Evolutionary conservation across 2,797 vertebrate genomes (phyloP), one percentile per base, ranked within the genome.

Genomic region (Chiroxiphia lanceolata): DNA sequence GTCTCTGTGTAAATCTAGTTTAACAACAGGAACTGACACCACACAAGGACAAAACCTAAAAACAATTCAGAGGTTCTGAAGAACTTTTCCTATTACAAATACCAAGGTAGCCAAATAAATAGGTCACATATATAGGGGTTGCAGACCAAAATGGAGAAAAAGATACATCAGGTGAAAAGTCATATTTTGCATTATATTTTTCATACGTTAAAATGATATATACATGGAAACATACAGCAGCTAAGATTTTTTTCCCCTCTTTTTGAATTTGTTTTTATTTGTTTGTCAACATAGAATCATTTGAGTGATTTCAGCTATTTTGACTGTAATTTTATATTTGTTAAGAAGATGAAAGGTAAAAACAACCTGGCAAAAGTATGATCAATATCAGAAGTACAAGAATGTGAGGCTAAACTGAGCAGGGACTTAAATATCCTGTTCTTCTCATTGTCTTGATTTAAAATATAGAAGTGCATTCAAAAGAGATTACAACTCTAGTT

Each of bases 21-120:
- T 92, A 94, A 89, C 88, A 95, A 72, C 67, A 87, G 93, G 90
- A 93, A 87, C 80, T 94, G 95, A 83, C 94, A 95, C n/a, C 27
- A 69, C 38, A 83, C 88, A 95, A 96, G 91, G 95, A 95, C 90
- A 92, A 90, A 94, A 91, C 8, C 45, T 42, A 81, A 83, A 91
- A 94, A 87, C 71, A 89, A 51, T 75, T 80, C 53, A 59, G 71
- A 84, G 42, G 10, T 40, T 45, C 34, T 74, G 56, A 42, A 76
- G 67, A 93, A 87, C 40, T 82, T 93, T 64, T 36, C 33, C 56
- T 5, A 1, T 50, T 63, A 34, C 17, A 75, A 83, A 83, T 53
- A 83, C 14, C 9, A 53, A 60, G 33, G 48, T 15, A 82, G 23
- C 13, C 53, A 93, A 60, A 85, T 44, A 61, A 38, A 77, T 44